These are phyloP conservation scores for Catocala fraxini DNA, from an alignment of 2,888 invertebrate genomes.

Conservation along the genomic window DNA sequence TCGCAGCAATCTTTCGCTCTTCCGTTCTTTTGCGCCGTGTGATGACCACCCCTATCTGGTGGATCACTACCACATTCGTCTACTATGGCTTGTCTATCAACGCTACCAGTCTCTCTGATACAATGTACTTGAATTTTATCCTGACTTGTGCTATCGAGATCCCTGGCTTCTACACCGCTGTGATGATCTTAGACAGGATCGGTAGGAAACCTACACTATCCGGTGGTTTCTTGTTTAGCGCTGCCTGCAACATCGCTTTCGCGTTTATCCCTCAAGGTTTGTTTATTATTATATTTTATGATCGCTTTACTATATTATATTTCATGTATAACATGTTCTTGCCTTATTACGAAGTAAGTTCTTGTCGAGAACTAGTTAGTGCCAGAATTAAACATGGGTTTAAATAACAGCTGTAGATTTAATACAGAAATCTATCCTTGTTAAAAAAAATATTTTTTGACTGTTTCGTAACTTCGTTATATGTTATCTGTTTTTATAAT, in stretches of 20 bases:
- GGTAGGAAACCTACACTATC: slow-evolving; percentile 89
- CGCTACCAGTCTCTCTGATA: slow-evolving; percentile 91
- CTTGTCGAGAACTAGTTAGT: too few relatives aligned
- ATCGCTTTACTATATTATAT: too few relatives aligned
- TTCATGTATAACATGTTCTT: too few relatives aligned
- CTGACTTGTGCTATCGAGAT: slow-evolving; percentile 90
- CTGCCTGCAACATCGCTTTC: slow-evolving; percentile 75
- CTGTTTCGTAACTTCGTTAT: too few relatives aligned
- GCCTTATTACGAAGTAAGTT: too few relatives aligned
- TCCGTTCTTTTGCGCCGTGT: slow-evolving; percentile 85
- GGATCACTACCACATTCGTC: slow-evolving; percentile 93
- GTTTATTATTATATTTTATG: slow-evolving; percentile 12
- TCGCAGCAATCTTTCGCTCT: slow-evolving; percentile 79
- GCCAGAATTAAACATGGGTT: too few relatives aligned
- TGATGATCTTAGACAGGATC: slow-evolving; percentile 88
- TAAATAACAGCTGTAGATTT: too few relatives aligned
- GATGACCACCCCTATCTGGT: slow-evolving; percentile 91
- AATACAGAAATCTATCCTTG: too few relatives aligned
- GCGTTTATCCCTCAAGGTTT: slow-evolving; percentile 85
- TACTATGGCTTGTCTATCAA: slow-evolving; percentile 94
- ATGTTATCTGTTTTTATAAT: background rate
- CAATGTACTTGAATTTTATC: slow-evolving; percentile 92
- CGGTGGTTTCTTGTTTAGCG: slow-evolving; percentile 88
- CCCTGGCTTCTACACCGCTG: slow-evolving; percentile 90
- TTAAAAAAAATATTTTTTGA: too few relatives aligned